These are phyloP conservation scores for Falco novaeseelandiae DNA, from an alignment of 2,797 vertebrate species.

Conservation along the genomic window DNA sequence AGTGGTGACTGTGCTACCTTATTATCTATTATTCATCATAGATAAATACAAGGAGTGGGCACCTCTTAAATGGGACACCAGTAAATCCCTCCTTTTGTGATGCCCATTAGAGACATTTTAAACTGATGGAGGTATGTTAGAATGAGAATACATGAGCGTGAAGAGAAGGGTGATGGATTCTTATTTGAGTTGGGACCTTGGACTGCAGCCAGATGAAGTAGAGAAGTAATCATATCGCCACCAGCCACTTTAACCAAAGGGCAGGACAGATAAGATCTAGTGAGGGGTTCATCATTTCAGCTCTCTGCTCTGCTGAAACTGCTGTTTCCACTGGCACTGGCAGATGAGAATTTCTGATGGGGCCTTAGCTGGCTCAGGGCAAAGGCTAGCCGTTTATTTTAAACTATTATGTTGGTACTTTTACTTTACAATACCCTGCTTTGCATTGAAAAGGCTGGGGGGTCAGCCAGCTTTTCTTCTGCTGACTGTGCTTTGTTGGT, in stretches of 20 bases:
- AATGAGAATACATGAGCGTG: not conserved
- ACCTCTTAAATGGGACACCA: not conserved
- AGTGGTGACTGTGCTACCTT: slow-evolving; percentile 23
- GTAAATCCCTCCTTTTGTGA: not conserved
- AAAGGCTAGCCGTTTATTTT: not conserved
- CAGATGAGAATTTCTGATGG: not conserved
- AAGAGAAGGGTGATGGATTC: not conserved
- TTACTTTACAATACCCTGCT: not conserved
- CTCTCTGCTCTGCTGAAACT: not conserved
- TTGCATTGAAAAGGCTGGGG: not conserved
- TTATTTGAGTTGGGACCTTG: not conserved
- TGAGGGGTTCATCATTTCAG: not conserved
- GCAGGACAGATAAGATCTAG: not conserved
- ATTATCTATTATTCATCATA: not conserved
- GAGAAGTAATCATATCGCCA: not conserved
- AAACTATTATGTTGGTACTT: not conserved
- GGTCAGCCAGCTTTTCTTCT: not conserved
- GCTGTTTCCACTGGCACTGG: not conserved
- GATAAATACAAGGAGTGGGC: not conserved
- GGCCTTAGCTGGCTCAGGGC: not conserved
- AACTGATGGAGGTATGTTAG: not conserved
- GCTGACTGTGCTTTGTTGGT: not conserved
- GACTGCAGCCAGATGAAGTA: not conserved
- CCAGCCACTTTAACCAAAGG: not conserved
- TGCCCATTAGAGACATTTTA: not conserved